Evolutionary conservation across 2,113 vertebrate species (phyloP).

Genomic region (Marmota monax): DNA sequence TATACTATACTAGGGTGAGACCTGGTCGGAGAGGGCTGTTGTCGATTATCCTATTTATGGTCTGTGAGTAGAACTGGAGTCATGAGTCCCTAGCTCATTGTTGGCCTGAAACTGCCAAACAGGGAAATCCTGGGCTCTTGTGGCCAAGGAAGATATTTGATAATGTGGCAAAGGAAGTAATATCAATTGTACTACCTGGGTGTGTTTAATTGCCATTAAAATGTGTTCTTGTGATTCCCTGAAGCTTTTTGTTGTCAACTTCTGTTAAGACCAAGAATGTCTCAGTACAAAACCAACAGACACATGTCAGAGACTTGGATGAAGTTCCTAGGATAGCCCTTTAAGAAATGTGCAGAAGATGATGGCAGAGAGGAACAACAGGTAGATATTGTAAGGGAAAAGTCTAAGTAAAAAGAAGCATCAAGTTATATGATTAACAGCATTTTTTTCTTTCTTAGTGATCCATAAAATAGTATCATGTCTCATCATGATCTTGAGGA

Average conservation of each 20-base stretch:
- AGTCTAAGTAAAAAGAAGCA: slow-evolving; percentile 35
- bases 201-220: slow-evolving; percentile 35
- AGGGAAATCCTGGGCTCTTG: neutral
- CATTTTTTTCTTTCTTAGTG: neutral
- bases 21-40: neutral
- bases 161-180: slow-evolving; percentile 3
- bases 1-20: neutral
- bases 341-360: neutral
- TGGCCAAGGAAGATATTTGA: neutral
- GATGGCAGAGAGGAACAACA: neutral
- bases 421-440: neutral
- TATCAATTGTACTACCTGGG: neutral
- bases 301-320: neutral
- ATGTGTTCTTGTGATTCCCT: neutral
- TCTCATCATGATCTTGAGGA: neutral
- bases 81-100: neutral
- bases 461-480: neutral
- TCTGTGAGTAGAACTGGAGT: neutral
- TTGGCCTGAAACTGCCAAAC: neutral
- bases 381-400: neutral
- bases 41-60: neutral
- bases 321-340: neutral
- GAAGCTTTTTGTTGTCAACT: neutral
- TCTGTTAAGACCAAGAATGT: neutral
- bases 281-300: slow-evolving; percentile 4